Percentiles rank a stretch among this genome's conserved stretches.
phyloP scores from a whole-genome alignment of 2,797 vertebrate genomes.

The Lepus townsendii region DNA sequence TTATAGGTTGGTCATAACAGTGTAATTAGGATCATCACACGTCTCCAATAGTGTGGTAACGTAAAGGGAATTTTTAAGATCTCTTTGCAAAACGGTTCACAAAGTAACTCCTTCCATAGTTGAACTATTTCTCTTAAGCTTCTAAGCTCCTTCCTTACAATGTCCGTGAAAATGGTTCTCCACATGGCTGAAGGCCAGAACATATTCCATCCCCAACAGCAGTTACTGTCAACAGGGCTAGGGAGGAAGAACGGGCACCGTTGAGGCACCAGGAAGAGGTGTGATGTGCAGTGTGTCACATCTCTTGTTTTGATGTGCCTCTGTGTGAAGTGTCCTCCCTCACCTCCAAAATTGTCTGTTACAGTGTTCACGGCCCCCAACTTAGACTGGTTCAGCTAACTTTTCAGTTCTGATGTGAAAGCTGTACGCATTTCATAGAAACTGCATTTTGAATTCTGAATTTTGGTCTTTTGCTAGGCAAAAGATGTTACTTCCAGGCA shows the following conservation, averaged over 20 bases:
- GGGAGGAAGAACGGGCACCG: neutral
- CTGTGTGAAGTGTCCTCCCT: neutral
- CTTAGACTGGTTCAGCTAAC: neutral
- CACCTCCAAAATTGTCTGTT: slow-evolving; percentile 5
- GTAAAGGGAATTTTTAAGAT: neutral
- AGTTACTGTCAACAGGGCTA: neutral
- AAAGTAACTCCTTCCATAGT: neutral
- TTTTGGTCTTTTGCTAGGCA: neutral
- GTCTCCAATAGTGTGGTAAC: neutral
- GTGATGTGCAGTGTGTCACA: neutral
- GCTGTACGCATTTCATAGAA: neutral
- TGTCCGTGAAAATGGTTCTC: slow-evolving; percentile 9
- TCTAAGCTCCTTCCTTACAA: slow-evolving; percentile 48
- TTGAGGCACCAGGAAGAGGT: neutral
- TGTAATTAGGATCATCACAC: slow-evolving; percentile 24
- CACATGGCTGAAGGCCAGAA: neutral
- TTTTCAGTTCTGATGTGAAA: neutral
- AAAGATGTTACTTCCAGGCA: neutral
- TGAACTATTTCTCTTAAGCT: slow-evolving; percentile 40
- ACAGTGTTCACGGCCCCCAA: neutral
- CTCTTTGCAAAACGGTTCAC: slow-evolving; percentile 12
- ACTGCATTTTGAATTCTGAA: neutral
- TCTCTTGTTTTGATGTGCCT: slow-evolving; percentile 17
- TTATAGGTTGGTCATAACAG: slow-evolving; percentile 24
- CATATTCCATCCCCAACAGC: neutral